phyloP scores from a whole-genome alignment of 2,888 invertebrate genomes.

The Nomada ruficornis region DNA sequence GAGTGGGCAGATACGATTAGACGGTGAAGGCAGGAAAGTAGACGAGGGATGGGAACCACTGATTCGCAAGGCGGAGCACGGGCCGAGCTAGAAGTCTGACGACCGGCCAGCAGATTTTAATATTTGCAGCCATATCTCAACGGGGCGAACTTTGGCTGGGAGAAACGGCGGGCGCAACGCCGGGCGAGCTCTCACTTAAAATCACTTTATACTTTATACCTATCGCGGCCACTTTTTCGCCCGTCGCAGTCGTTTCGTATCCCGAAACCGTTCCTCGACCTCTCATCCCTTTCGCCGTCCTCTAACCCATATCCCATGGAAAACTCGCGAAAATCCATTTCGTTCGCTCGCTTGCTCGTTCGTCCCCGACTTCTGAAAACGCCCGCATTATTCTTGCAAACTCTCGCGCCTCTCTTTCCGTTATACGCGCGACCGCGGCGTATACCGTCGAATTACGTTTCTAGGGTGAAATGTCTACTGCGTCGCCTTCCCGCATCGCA shows the following conservation, averaged over 20 bases:
- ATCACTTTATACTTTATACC: slow-evolving; percentile 80
- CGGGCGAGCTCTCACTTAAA: slow-evolving; percentile 77
- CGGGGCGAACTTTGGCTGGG: slow-evolving; percentile 70
- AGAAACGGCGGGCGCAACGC: slow-evolving; percentile 69
- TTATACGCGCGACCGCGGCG: slow-evolving; percentile 68
- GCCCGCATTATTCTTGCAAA: slow-evolving; percentile 74
- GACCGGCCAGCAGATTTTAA: slow-evolving; percentile 78
- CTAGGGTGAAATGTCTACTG: slow-evolving; percentile 52
- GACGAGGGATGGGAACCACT: slow-evolving; percentile 52
- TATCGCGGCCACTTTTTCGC: slow-evolving; percentile 76
- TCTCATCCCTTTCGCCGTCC: slow-evolving; percentile 50
- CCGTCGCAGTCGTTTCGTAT: slow-evolving; percentile 58
- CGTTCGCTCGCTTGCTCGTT: slow-evolving; percentile 21
- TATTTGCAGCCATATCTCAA: slow-evolving; percentile 81
- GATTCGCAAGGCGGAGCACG: slow-evolving; percentile 37
- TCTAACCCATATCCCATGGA: slow-evolving; percentile 71
- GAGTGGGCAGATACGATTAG: slow-evolving; percentile 16
- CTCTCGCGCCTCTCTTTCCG: slow-evolving; percentile 60
- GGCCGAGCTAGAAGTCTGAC: slow-evolving; percentile 51
- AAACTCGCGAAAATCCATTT: slow-evolving; percentile 72
- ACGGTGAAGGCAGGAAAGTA: neutral
- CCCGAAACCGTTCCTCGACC: slow-evolving; percentile 31
- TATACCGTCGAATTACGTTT: slow-evolving; percentile 67
- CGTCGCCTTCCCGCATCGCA: slow-evolving; percentile 5
- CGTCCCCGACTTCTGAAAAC: slow-evolving; percentile 68